Base-by-base conservation (phyloP, 2,797 vertebrate species). In the Anguilla pacifica region DNA sequence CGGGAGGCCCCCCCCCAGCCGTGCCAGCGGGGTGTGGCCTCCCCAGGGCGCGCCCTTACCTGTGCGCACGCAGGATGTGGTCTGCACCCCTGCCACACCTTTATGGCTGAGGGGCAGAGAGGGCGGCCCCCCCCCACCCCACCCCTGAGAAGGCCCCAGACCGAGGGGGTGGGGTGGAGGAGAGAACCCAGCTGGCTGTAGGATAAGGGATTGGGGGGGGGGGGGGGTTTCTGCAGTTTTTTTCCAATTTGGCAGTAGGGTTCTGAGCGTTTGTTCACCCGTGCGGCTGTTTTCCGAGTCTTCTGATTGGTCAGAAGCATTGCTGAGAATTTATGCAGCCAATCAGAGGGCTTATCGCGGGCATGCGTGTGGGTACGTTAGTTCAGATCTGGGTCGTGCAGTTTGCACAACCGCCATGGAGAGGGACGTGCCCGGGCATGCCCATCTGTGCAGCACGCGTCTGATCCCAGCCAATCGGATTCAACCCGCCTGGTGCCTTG, bases 361-460 rank as follows among this genome's bases (percentile, higher is more conserved):
- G 59, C 4, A 13, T 31, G 31, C 13, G 10, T 31, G 28, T 74
- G 70, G n/a, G 28, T 31, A 28, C 9, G 2, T 35, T 35, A 74
- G 9, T 55, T 67, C 79, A 51, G 43, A 55, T 46, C 64, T 83
- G 35, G 25, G 57, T 49, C 55, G 57, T 57, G 67, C 72, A 86
- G 59, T 90, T 91, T 88, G 64, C 31, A 70, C 87, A 89, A 59
- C 86, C 84, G 22, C 55, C 82, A 43, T 22, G 46, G 86, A 57
- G 83, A 88, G 83, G 88, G 87, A 90, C 70, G 28, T 74, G 87
- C 57, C 87, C 86, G 6, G 39, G 84, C 89, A 86, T 89, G 88
- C 86, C 87, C 86, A 39, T 77, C 28, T 28, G 13, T 13, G 28
- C 28, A 35, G 70, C 70, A 3, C 10, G n/a, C 28, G 1, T 10